Conservation (phyloP, 2,113 vertebrate species). For the Myanophis thanlyinensis region DNA sequence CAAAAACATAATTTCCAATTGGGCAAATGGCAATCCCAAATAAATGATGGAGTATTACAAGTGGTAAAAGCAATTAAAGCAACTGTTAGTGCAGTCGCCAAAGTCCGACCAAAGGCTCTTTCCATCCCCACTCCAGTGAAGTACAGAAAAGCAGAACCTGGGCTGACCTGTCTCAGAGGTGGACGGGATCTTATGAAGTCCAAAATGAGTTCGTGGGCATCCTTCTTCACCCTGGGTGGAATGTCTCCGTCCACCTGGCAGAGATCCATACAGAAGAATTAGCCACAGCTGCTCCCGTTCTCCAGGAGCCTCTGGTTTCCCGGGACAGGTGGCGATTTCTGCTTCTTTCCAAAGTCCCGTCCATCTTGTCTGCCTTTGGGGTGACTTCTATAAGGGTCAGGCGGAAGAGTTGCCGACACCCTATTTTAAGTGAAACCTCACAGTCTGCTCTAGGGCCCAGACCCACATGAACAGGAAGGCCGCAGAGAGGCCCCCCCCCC, state of each 20-base stretch:
- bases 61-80: not conserved
- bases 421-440: not conserved
- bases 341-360: not conserved
- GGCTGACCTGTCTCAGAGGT: conserved; percentile 85
- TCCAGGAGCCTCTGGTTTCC: not conserved
- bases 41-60: not conserved
- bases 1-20: not conserved
- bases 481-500: not conserved
- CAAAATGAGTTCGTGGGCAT: conserved; percentile 89
- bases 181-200: conserved; percentile 95
- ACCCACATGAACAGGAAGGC: not conserved
- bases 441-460: not conserved
- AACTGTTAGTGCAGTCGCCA: not conserved
- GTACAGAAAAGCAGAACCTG: not conserved
- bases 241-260: conserved; percentile 88
- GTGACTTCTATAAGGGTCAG: too few relatives aligned
- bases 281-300: not conserved
- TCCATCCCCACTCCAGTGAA: not conserved
- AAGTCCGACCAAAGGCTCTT: not conserved
- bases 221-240: conserved; percentile 86
- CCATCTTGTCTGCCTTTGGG: not conserved
- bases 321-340: not conserved
- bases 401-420: not conserved
- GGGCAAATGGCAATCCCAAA: not conserved
- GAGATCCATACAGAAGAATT: not conserved